Conservation (phyloP, 2,113 vertebrate species). For the Upupa epops region DNA sequence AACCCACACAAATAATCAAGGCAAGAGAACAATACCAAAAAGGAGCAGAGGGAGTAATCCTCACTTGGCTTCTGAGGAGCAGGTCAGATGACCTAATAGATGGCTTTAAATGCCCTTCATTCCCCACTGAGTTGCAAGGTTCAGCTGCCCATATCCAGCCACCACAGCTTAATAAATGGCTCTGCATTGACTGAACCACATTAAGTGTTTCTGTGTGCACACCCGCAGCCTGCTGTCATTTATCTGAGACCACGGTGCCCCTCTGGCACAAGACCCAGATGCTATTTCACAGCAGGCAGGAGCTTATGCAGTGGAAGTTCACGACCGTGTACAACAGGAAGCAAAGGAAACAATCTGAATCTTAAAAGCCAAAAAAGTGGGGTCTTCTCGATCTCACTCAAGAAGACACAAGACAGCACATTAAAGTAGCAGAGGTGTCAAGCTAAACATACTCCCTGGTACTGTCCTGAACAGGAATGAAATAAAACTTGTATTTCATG, state of each 20-base stretch:
- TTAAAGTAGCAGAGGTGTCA: not conserved
- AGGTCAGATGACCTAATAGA: constrained; percentile 35
- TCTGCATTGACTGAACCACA: not conserved
- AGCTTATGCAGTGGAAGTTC: not conserved
- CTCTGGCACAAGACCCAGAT: not conserved
- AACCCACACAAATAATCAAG: constrained; percentile 23
- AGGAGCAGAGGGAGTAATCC: constrained; percentile 31
- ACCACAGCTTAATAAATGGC: constrained; percentile 2
- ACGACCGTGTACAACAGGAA: not conserved
- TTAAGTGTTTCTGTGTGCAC: not conserved
- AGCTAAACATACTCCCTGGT: not conserved
- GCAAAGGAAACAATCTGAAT: not conserved
- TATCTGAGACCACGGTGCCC: not conserved
- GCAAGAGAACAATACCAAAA: constrained; percentile 44
- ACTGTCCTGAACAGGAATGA: not conserved
- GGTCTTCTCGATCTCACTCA: not conserved
- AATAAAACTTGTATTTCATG: not conserved
- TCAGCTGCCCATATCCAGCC: not conserved
- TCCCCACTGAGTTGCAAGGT: not conserved
- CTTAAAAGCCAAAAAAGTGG: not conserved
- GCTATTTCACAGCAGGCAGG: not conserved
- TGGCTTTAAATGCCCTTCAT: constrained; percentile 23
- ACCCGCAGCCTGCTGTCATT: not conserved
- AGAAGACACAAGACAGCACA: not conserved
- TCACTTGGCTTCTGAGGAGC: constrained; percentile 15